A percentile compares a stretch with the other conserved stretches of the same genome.
These are phyloP conservation scores for Tupiocoris notatus DNA, from an alignment of 2,888 invertebrate genomes.

Conservation along the genomic window DNA sequence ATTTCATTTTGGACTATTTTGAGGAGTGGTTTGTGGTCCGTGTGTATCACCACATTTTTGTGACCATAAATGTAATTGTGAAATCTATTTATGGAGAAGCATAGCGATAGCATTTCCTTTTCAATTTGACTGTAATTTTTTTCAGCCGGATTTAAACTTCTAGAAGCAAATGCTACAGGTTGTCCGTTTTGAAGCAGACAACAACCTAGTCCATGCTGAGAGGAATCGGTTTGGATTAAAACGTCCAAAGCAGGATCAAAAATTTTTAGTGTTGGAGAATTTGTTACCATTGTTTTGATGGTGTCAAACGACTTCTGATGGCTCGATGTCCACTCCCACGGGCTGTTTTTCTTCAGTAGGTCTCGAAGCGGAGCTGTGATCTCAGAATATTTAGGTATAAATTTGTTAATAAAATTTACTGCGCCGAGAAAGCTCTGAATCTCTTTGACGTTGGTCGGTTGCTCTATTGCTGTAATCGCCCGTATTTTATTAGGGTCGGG, in stretches of 20 bases:
- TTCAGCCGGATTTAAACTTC: slow-evolving; percentile 45
- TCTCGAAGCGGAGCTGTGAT: too few species aligned
- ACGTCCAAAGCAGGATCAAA: too few species aligned
- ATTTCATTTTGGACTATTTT: too few species aligned
- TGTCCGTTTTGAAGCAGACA: slow-evolving; percentile 45
- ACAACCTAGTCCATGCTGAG: slow-evolving; percentile 40
- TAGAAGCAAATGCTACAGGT: slow-evolving; percentile 44
- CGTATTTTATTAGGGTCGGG: slow-evolving; percentile 25
- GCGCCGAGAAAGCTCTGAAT: slow-evolving; percentile 34
- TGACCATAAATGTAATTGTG: slow-evolving; percentile 18
- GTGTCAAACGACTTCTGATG: slow-evolving; percentile 28
- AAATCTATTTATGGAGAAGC: slow-evolving; percentile 25
- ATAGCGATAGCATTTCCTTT: slow-evolving; percentile 43
- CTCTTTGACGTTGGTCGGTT: slow-evolving; percentile 11
- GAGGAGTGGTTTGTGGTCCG: too few species aligned
- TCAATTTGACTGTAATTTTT: slow-evolving; percentile 49
- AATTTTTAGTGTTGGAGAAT: too few species aligned
- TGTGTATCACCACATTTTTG: too few species aligned
- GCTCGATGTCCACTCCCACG: slow-evolving; percentile 12
- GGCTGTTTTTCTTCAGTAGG: slow-evolving; percentile 31
- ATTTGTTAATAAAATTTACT: slow-evolving; percentile 40
- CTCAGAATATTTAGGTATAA: slow-evolving; percentile 34
- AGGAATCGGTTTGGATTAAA: too few species aligned
- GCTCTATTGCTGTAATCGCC: slow-evolving; percentile 18
- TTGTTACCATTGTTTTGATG: slow-evolving; percentile 33